Percentiles rank a stretch among this genome's conserved stretches.
Evolutionary conservation across 2,888 invertebrate genomes (phyloP).

Genomic region (Diarsia mendica): DNA sequence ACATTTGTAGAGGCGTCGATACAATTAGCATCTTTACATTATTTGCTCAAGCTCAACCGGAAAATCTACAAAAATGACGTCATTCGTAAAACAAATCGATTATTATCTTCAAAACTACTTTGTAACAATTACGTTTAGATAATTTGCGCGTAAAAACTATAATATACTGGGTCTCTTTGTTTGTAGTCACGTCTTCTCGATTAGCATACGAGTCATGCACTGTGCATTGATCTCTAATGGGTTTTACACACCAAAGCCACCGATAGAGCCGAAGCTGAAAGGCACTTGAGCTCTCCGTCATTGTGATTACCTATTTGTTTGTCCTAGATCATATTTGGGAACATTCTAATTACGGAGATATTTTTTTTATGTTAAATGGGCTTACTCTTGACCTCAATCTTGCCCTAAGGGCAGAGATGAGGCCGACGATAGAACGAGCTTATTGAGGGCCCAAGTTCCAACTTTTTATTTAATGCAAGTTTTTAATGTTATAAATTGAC

Average conservation of each 20-base stretch:
- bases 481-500: too few species aligned
- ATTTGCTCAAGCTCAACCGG: conserved; percentile 38
- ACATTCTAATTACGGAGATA: too few species aligned
- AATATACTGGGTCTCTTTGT: conserved; percentile 34
- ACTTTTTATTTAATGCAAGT: too few species aligned
- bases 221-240: conserved; percentile 55
- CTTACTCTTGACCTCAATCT: too few species aligned
- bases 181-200: conserved; percentile 53
- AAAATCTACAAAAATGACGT: conserved; percentile 47
- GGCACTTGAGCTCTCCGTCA: too few species aligned
- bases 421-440: too few species aligned
- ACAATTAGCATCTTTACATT: conserved; percentile 46
- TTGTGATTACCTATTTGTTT: too few species aligned
- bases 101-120: conserved; percentile 37
- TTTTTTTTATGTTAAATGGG: too few species aligned
- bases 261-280: neutral
- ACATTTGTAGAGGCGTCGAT: conserved; percentile 10
- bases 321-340: too few species aligned
- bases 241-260: neutral
- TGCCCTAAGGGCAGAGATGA: too few species aligned
- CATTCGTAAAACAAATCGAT: conserved; percentile 43
- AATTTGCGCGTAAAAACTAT: conserved; percentile 49
- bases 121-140: conserved; percentile 45
- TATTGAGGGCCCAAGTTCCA: too few species aligned
- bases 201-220: conserved; percentile 49